phyloP scores from a whole-genome alignment of 1,140 invertebrate species.

The Zophobas morio region DNA sequence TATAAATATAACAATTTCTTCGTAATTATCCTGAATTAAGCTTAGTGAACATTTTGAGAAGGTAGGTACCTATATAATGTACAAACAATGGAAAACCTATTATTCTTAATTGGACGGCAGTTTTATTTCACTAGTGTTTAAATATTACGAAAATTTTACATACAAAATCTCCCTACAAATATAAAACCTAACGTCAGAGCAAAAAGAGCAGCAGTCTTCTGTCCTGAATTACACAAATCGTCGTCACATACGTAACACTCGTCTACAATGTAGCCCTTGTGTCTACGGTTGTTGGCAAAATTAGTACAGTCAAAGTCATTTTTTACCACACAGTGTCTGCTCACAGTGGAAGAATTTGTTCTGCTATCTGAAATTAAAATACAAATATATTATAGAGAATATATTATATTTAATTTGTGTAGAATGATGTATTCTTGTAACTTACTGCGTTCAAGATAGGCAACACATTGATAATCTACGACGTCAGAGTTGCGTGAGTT shows the following conservation, averaged over 20 bases:
- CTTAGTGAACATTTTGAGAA: no score
- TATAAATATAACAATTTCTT: no score
- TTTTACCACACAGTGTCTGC: not conserved
- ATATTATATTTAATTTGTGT: not conserved
- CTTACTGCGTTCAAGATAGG: conserved; percentile 18
- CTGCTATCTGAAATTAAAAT: no score
- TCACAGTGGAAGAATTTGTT: not conserved
- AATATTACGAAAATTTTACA: no score
- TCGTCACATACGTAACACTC: conserved; percentile 12
- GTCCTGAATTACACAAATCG: conserved; percentile 26
- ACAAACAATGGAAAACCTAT: no score
- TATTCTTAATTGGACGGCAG: no score
- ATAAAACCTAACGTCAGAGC: not conserved
- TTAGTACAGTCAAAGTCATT: not conserved
- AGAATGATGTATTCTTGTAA: not conserved
- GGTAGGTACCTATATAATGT: no score
- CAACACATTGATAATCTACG: conserved; percentile 19
- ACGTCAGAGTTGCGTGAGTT: not conserved
- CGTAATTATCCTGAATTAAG: no score
- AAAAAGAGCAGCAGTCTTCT: not conserved
- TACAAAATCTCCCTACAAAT: no score
- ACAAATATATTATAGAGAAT: no score
- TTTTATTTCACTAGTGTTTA: no score
- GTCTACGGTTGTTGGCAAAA: not conserved
- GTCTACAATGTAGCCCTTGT: not conserved